These are phyloP conservation scores for Macaria notata DNA, from an alignment of 2,888 invertebrate species.

Conservation along the genomic window DNA sequence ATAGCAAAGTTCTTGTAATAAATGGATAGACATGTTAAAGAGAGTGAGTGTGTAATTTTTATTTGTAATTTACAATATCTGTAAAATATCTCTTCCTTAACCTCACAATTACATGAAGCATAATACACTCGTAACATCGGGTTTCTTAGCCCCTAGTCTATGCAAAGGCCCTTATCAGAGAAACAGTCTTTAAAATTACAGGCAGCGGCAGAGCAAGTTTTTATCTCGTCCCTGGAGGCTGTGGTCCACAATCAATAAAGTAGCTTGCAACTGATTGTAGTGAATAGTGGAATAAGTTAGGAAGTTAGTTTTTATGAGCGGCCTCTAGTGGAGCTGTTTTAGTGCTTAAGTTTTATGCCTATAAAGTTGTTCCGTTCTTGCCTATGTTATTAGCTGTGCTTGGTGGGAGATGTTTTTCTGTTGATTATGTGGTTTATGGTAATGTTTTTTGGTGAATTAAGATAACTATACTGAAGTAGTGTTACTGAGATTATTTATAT, in stretches of 20 bases:
- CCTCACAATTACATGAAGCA: too few species aligned
- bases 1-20: too few species aligned
- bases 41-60: too few species aligned
- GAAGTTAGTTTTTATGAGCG: conserved; percentile 13
- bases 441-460: too few species aligned
- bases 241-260: conserved; percentile 45
- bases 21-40: too few species aligned
- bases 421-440: neutral
- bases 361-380: neutral
- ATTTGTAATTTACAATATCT: too few species aligned
- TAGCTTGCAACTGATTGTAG: conserved; percentile 27
- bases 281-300: conserved; percentile 24
- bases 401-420: neutral
- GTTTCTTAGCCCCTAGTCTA: too few species aligned
- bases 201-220: conserved; percentile 53
- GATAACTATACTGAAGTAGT: too few species aligned
- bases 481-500: too few species aligned
- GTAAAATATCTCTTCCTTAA: too few species aligned
- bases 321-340: conserved; percentile 3
- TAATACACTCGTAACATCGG: too few species aligned
- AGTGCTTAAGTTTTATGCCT: conserved; percentile 12
- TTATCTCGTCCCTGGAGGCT: conserved; percentile 61
- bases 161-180: conserved; percentile 49
- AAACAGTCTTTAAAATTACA: conserved; percentile 39
- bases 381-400: neutral